A percentile compares a stretch with the other conserved stretches of the same genome.
phyloP scores from a whole-genome alignment of 2,797 vertebrate genomes.

The Syngnathus acus region DNA sequence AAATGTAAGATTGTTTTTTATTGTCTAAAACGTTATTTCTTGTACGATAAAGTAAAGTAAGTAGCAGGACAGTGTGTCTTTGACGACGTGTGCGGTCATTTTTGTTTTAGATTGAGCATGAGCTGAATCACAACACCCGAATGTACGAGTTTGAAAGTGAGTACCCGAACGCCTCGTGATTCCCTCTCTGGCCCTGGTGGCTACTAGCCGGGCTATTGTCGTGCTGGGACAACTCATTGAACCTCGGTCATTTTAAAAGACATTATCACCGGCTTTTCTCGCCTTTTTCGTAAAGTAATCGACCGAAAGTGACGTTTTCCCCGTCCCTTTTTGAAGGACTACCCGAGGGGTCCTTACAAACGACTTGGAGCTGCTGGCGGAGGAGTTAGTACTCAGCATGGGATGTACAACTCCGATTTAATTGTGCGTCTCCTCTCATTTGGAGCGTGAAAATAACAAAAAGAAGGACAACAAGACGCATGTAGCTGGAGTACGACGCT shows the following conservation, averaged over 20 bases:
- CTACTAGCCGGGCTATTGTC: slow-evolving; percentile 63
- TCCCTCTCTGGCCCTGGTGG: slow-evolving; percentile 53
- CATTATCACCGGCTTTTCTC: slow-evolving; percentile 19
- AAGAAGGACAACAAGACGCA: slow-evolving; percentile 49
- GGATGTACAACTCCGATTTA: slow-evolving; percentile 59
- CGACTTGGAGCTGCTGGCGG: slow-evolving; percentile 38
- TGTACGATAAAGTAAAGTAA: not conserved
- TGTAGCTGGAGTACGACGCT: slow-evolving; percentile 55
- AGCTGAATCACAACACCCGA: rapidly evolving
- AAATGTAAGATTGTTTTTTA: not conserved
- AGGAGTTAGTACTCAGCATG: slow-evolving; percentile 56
- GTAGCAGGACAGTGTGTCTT: not conserved
- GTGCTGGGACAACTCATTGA: slow-evolving; percentile 53
- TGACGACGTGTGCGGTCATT: no score
- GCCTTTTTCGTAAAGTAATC: not conserved
- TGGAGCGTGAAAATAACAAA: slow-evolving; percentile 27
- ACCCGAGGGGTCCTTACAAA: slow-evolving; percentile 19
- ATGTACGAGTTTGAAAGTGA: slow-evolving; percentile 27
- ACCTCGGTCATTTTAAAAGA: slow-evolving; percentile 36
- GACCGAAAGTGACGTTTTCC: not conserved
- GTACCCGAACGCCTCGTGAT: slow-evolving; percentile 40
- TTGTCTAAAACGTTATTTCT: no score
- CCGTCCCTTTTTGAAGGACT: not conserved
- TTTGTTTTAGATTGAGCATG: not conserved
- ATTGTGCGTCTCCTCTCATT: slow-evolving; percentile 17